Base-by-base conservation (phyloP, 2,797 vertebrate species). In the Sebastolobus altivelis region DNA sequence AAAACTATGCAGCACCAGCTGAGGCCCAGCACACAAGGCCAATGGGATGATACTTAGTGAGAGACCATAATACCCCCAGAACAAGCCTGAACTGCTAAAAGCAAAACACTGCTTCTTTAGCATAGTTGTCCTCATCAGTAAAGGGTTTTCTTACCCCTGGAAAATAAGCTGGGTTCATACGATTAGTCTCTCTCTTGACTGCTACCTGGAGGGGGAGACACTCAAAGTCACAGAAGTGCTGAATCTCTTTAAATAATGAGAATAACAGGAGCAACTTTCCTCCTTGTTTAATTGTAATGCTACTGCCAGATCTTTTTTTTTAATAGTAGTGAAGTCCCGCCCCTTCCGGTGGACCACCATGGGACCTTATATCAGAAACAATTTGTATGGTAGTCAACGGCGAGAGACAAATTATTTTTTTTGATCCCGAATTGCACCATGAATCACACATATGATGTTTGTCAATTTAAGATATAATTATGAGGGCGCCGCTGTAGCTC, bases 241-340 rank as follows among this genome's bases (percentile, higher is more conserved):
- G 69, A 68, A 82, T 81, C 80, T 80, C 63, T 65, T 61, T n/a
- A 27, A 87, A 86, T 79, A 54, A 74, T 59, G 16, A 63, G 35
- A 82, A 88, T 65, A 83, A 77, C 40, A 56, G 46, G 33, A 65
- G 65, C 59, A 59, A 82, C 75, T 79, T 82, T 65, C 38, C 43
- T 72, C 71, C 65, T 80, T 3, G 61, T 72, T 82, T 87, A 90
- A 92, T 87, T 92, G 73, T 58, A 85, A 77, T 69, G 60, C 71
- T 4, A 31, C 43, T 58, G 43, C 35, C 63, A 72, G 49, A 77
- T 58, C 10, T 29, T 59, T 77, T 59, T 77, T 79, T 79, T 78
- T 79, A 77, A 54, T 46, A 46, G 43, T 18, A 14, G 43, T 14
- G 7, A 46, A 46, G 43, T 46, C 43, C 43, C 6, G 16, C 16